Evolutionary conservation across 2,888 invertebrate genomes (phyloP).

Genomic region (Cryptops parisi): DNA sequence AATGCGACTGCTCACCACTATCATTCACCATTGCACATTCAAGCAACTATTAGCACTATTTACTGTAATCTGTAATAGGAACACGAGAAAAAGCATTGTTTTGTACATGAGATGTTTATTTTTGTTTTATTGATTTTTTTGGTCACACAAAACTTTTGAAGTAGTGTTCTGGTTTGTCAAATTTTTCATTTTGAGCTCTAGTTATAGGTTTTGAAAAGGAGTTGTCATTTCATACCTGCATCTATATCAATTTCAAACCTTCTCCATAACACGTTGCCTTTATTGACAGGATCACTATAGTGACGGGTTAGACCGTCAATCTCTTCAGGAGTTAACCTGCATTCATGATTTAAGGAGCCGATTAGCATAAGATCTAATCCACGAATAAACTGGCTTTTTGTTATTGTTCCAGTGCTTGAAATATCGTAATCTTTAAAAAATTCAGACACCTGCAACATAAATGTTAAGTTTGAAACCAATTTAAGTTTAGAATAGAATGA

Average conservation of each 20-base stretch:
- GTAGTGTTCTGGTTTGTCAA: too few species aligned
- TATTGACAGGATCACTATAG: constrained; percentile 2
- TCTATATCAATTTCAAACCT: constrained; percentile 9
- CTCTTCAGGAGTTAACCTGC: neutral
- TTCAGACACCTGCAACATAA: constrained; percentile 6
- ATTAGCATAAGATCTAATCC: constrained; percentile 11
- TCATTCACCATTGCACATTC: too few species aligned
- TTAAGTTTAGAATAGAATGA: neutral
- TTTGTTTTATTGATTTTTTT: too few species aligned
- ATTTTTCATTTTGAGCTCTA: too few species aligned
- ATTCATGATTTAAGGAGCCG: constrained; percentile 11
- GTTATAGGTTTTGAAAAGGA: too few species aligned
- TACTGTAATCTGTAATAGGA: too few species aligned
- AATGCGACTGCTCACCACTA: too few species aligned
- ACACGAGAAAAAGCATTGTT: too few species aligned
- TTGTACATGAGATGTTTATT: too few species aligned
- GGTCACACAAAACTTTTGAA: too few species aligned
- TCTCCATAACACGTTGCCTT: constrained; percentile 9
- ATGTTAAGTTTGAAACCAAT: neutral
- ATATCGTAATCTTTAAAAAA: constrained; percentile 11
- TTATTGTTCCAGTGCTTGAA: constrained; percentile 2
- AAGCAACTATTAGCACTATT: too few species aligned
- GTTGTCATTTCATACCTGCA: constrained; percentile 8
- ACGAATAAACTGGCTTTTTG: constrained; percentile 4
- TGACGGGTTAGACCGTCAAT: constrained; percentile 2